Base-by-base conservation (phyloP, 2,888 invertebrate species). In the Melieria omissa region DNA sequence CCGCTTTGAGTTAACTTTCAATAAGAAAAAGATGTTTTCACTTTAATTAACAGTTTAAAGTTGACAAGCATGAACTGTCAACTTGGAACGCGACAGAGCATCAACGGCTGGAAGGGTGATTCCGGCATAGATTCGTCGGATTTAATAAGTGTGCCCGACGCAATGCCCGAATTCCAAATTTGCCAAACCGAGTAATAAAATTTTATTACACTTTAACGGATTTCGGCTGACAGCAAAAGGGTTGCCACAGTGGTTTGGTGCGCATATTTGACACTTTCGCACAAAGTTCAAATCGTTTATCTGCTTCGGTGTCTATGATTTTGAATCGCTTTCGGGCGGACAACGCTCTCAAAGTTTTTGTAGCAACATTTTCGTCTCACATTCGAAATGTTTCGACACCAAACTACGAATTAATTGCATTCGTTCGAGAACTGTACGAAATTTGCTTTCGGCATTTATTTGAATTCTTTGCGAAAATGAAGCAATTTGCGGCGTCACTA, bases 401-500 rank as follows among this genome's bases (percentile, higher is more conserved):
- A 29, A 29, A 29, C 29, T 29, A 29, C 29, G 29, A 29, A 29
- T 29, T 29, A 29, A 29, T 29, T 29, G 29, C 29, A 29, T 29
- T 29, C 29, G 29, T 29, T 29, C 29, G 29, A 29, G 29, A 29
- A 29, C 3, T 29, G 29, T 29, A 29, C 2, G 29, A 29, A 29
- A 29, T 29, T 29, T 29, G 29, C 29, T 29, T 29, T 29, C 29
- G 29, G 29, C 60, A n/a, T 63, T 69, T 69, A 69, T 69, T 69
- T 47, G 47, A 69, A 69, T 69, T 62, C 63, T 69, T 54, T 55
- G 72, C 65, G 69, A 78, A 75, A 81, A 86, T 85, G 80, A 85
- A 86, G 85, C 83, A 85, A 85, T 86, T 86, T 85, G 85, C 82
- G 84, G 84, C 83, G 80, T 78, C 78, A 80, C 84, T 86, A 86